These are phyloP conservation scores for Eilema depressum DNA, from an alignment of 2,888 invertebrate genomes.

Conservation along the genomic window DNA sequence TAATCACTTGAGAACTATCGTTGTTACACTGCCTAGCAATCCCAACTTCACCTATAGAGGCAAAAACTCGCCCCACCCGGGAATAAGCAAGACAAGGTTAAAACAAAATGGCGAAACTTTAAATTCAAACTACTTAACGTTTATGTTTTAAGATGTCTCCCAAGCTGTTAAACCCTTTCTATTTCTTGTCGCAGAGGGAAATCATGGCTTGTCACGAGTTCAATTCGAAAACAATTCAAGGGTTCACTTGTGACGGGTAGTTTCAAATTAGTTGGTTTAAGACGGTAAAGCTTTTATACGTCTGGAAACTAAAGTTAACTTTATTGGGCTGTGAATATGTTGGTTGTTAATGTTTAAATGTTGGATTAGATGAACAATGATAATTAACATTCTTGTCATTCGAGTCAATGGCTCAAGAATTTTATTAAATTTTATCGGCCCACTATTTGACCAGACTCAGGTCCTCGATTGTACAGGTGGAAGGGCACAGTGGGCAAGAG, in stretches of 20 bases:
- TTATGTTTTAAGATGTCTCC: conserved; percentile 55
- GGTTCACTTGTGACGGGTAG: conserved; percentile 31
- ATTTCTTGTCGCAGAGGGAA: conserved; percentile 65
- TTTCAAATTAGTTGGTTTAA: conserved; percentile 30
- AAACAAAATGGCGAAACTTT: conserved; percentile 49
- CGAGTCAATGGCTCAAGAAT: too few species aligned
- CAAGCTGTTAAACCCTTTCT: conserved; percentile 68
- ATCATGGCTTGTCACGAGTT: conserved; percentile 52
- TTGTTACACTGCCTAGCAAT: conserved; percentile 30
- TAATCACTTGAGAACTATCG: conserved; percentile 14
- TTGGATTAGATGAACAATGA: neutral
- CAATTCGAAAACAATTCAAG: conserved; percentile 45
- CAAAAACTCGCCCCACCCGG: conserved; percentile 30
- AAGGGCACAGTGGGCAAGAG: too few species aligned
- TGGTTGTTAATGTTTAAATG: neutral
- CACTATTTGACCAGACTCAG: too few species aligned
- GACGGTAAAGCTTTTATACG: conserved; percentile 8
- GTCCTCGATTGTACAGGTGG: too few species aligned
- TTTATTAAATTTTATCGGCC: too few species aligned
- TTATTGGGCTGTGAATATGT: neutral
- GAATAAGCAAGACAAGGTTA: conserved; percentile 45
- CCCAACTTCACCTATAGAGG: conserved; percentile 38
- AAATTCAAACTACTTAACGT: conserved; percentile 54
- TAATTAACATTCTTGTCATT: too few species aligned
- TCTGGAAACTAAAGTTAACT: neutral